Conservation (phyloP, 2,888 invertebrate species). For the Catocala sponsa region DNA sequence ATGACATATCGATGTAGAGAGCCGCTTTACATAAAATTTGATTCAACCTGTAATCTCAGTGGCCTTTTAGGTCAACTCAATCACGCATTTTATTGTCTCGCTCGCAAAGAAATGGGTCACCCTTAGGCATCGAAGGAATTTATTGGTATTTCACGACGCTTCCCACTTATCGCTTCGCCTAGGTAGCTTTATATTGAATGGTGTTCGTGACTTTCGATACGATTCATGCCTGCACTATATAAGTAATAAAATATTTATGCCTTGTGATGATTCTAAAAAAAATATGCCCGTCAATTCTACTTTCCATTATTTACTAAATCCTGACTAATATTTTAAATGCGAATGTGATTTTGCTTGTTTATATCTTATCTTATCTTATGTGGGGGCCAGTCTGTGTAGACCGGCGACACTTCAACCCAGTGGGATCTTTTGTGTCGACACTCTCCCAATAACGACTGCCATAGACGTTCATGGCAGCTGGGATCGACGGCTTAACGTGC, state of each 20-base stretch:
- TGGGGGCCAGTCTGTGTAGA: too few species aligned
- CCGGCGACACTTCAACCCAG: too few species aligned
- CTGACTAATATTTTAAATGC: too few species aligned
- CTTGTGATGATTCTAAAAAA: neutral
- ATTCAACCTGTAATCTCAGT: constrained; percentile 20
- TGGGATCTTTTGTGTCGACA: too few species aligned
- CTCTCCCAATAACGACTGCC: too few species aligned
- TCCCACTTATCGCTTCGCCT: neutral
- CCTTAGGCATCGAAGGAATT: constrained; percentile 42
- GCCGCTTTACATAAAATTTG: constrained; percentile 1
- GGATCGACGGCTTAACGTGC: too few species aligned
- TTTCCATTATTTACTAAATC: too few species aligned
- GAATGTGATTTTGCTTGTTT: too few species aligned
- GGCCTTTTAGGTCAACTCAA: constrained; percentile 29
- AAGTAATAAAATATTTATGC: constrained; percentile 11
- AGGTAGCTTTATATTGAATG: constrained; percentile 20
- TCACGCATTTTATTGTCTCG: constrained; percentile 39
- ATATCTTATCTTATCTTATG: too few species aligned
- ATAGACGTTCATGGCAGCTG: too few species aligned
- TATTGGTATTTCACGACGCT: constrained; percentile 49
- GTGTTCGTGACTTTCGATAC: constrained; percentile 38
- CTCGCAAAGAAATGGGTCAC: constrained; percentile 32
- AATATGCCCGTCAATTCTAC: too few species aligned
- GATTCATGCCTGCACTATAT: constrained; percentile 13
- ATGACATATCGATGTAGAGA: too few species aligned